Evolutionary conservation across 1,140 invertebrate species (phyloP).

Genomic region (Chelonus insularis): DNA sequence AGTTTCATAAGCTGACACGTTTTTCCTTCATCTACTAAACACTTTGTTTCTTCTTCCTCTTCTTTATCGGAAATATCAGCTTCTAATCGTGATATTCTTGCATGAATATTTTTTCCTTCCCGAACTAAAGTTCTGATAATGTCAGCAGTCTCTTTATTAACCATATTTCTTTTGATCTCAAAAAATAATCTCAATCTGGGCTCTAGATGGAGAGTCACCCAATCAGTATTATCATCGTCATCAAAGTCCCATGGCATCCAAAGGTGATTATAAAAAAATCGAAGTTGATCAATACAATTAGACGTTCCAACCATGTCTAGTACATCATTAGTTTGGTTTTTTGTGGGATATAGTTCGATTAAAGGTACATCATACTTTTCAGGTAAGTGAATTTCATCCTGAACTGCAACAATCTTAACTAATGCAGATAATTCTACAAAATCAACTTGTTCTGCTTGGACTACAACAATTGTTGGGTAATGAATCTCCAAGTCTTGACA

Average conservation of each 20-base stretch:
- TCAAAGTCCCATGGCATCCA: slow-evolving; percentile 70
- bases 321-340: slow-evolving; percentile 59
- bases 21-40: slow-evolving; percentile 45
- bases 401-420: slow-evolving; percentile 63
- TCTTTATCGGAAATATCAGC: slow-evolving; percentile 58
- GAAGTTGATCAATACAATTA: slow-evolving; percentile 50
- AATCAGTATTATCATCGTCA: slow-evolving; percentile 63
- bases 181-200: slow-evolving; percentile 63
- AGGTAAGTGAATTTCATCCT: slow-evolving; percentile 65
- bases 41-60: slow-evolving; percentile 33
- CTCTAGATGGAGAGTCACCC: slow-evolving; percentile 62
- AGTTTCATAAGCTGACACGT: slow-evolving; percentile 60
- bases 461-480: slow-evolving; percentile 65
- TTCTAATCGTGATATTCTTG: slow-evolving; percentile 58
- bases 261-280: slow-evolving; percentile 66
- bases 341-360: slow-evolving; percentile 64
- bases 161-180: slow-evolving; percentile 61
- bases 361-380: slow-evolving; percentile 63
- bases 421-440: slow-evolving; percentile 58
- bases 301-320: slow-evolving; percentile 60
- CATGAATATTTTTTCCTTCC: slow-evolving; percentile 62
- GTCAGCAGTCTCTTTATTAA: slow-evolving; percentile 59
- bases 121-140: slow-evolving; percentile 62
- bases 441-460: slow-evolving; percentile 61
- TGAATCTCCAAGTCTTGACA: slow-evolving; percentile 64